Evolutionary conservation across 2,797 vertebrate species (phyloP).

Genomic region (Odontamblyopus rebecca): DNA sequence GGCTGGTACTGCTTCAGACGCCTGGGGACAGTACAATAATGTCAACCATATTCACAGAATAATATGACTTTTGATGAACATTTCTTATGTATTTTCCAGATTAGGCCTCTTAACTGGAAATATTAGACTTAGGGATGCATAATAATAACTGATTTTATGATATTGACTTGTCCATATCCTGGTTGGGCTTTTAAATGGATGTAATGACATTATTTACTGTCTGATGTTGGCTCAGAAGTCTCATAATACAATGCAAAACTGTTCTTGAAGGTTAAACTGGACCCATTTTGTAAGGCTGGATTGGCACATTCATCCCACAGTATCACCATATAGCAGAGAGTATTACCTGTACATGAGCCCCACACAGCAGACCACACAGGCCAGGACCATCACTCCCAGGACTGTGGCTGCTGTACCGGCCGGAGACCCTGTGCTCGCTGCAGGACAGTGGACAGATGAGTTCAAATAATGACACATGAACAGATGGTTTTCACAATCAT

Average conservation of each 20-base stretch:
- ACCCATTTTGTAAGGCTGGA: no score
- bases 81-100: neutral
- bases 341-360: slow-evolving; percentile 84
- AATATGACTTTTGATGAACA: neutral
- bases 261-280: no score
- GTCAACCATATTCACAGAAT: neutral
- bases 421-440: slow-evolving; percentile 67
- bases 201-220: no score
- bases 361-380: slow-evolving; percentile 73
- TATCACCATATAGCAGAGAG: neutral
- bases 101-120: no score
- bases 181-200: no score
- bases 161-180: no score
- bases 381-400: slow-evolving; percentile 77
- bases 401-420: slow-evolving; percentile 71
- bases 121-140: no score
- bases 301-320: no score
- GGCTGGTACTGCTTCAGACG: slow-evolving; percentile 79
- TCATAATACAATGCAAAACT: no score
- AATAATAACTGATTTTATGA: no score
- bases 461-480: neutral
- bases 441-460: slow-evolving; percentile 26
- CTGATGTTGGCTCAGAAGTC: no score
- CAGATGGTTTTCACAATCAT: no score
- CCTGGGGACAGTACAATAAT: slow-evolving; percentile 54